Conservation (phyloP, 2,113 vertebrate genomes). For the Peucedramus taeniatus region DNA sequence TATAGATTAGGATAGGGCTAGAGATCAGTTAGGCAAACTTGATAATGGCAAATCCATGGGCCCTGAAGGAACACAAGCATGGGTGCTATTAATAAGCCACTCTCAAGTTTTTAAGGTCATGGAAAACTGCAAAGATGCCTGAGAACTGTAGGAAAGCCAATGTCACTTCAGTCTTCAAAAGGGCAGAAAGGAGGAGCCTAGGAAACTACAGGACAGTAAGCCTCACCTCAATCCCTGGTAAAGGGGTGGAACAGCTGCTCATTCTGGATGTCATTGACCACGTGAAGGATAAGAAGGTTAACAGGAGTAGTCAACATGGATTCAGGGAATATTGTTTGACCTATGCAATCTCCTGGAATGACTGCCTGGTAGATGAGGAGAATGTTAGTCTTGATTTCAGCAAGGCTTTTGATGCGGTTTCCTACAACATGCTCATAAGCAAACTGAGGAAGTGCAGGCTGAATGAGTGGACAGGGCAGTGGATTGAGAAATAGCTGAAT, state of each 20-base stretch:
- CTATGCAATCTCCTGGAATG: background rate
- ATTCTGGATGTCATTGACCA: background rate
- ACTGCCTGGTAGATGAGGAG: background rate
- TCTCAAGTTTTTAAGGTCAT: background rate
- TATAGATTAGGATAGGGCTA: background rate
- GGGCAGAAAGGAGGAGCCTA: background rate
- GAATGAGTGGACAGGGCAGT: background rate
- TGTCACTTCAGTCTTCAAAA: background rate
- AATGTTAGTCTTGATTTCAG: background rate
- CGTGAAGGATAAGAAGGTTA: background rate
- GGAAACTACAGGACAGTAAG: background rate
- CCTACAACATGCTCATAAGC: background rate
- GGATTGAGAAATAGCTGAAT: background rate
- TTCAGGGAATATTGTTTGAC: background rate
- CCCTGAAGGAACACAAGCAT: background rate
- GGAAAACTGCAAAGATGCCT: background rate
- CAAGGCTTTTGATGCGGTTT: background rate
- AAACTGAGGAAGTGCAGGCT: background rate
- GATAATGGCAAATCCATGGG: background rate
- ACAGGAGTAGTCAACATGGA: background rate
- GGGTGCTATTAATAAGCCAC: background rate
- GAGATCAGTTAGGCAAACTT: background rate
- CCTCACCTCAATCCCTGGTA: background rate
- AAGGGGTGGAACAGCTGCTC: background rate
- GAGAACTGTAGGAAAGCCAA: background rate